Conservation (phyloP, 2,113 vertebrate genomes). For the Mormoops blainvillei region DNA sequence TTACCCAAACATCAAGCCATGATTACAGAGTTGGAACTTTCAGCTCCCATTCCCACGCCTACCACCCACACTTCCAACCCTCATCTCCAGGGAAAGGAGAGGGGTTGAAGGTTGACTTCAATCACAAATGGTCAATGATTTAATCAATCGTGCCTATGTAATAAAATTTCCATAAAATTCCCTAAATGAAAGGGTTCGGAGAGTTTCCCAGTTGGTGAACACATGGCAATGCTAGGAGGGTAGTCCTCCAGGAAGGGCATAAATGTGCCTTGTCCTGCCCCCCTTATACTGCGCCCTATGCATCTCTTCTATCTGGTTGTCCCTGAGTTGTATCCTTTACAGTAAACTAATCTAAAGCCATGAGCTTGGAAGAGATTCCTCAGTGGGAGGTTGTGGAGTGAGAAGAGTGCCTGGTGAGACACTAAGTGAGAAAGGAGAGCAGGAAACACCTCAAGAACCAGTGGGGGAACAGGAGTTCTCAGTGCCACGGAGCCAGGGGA, state of each 20-base stretch:
- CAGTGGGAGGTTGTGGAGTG: not conserved
- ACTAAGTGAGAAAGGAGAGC: not conserved
- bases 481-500: too few species aligned
- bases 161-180: not conserved
- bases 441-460: not conserved
- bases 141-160: not conserved
- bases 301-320: not conserved
- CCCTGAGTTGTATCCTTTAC: not conserved
- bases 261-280: not conserved
- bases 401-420: not conserved
- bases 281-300: accelerated
- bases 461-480: too few species aligned
- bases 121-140: not conserved
- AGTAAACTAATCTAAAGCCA: not conserved
- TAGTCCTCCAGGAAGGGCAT: not conserved
- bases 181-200: not conserved
- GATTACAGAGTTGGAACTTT: not conserved
- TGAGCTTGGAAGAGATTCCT: not conserved
- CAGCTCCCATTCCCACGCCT: not conserved
- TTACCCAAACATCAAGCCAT: not conserved
- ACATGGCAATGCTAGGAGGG: not conserved
- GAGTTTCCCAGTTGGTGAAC: not conserved
- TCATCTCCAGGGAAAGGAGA: not conserved
- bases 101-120: not conserved
- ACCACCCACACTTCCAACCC: not conserved